These are phyloP conservation scores for Leucophenga varia DNA, from an alignment of 1,140 invertebrate species.

Conservation along the genomic window DNA sequence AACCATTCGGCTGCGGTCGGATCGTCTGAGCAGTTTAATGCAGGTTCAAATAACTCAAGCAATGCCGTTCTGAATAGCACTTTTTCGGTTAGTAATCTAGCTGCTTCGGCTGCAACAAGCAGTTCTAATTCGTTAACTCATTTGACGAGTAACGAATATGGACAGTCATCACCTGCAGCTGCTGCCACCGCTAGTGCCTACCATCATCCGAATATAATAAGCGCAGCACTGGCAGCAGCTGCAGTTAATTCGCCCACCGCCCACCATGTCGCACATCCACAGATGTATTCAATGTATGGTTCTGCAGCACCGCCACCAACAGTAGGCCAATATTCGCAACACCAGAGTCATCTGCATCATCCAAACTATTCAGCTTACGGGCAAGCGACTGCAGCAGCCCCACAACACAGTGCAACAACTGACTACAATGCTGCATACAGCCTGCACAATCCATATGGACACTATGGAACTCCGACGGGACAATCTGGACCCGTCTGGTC, in stretches of 20 bases:
- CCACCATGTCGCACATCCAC: conserved; percentile 21
- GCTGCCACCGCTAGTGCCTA: conserved; percentile 19
- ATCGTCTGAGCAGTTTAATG: too few relatives aligned
- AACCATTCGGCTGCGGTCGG: too few relatives aligned
- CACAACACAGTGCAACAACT: conserved; percentile 12
- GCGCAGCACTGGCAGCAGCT: conserved; percentile 24
- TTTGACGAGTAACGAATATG: conserved; percentile 21
- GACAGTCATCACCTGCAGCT: conserved; percentile 10
- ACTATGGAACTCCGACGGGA: conserved; percentile 8
- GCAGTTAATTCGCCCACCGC: conserved; percentile 17
- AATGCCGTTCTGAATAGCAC: conserved; percentile 20
- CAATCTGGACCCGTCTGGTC: not conserved
- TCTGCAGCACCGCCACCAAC: conserved; percentile 16
- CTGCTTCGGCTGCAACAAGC: conserved; percentile 19
- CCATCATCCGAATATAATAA: conserved; percentile 43
- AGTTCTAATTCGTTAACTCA: too few relatives aligned
- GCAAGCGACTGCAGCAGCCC: conserved; percentile 2
- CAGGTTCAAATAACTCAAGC: too few relatives aligned
- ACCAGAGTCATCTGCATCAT: conserved; percentile 14
- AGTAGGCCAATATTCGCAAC: conserved; percentile 8
- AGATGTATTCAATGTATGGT: conserved; percentile 42
- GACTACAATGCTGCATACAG: too few relatives aligned
- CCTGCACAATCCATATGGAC: conserved; percentile 29
- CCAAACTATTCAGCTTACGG: conserved; percentile 17
- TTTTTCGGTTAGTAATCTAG: conserved; percentile 43